Evolutionary conservation across 1,140 invertebrate species (phyloP), one percentile per base, ranked within the genome.

Genomic region (Aphaenogaster floridana): DNA sequence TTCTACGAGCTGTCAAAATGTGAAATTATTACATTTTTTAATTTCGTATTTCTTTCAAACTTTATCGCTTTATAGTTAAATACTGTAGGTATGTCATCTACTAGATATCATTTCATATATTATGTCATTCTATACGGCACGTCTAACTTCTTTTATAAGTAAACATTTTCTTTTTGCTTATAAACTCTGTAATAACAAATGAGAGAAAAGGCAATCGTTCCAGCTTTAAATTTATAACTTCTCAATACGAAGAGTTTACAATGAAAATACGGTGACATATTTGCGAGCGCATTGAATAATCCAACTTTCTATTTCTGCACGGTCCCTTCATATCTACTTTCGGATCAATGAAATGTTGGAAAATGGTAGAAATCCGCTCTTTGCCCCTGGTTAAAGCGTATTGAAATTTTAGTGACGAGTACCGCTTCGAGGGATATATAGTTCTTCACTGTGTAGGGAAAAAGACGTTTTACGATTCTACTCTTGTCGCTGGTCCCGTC

Each of bases 391-490:
- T 71, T 68, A 63, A 34, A 15, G 39, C 34, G 34, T 15, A 39
- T 39, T 34, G 69, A 63, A 71, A 34, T 21, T 74, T 57, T 63
- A 21, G 13, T 17, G 17, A 66, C 59, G 59, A 89, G 81, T 61
- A 74, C 21, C 34, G 66, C 68, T 86, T 76, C 52, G 34, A 66
- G 52, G 71, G 63, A 88, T 80, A 88, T 80, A 42, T 21, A 39
- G 54, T 88, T 79, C 50, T 79, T 89, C 36, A 28, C 50, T 57
- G 39, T 54, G 11, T 17, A 17, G 52, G 57, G 45, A 77, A 89
- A 80, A 89, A 57, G 52, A 77, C 74, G 54, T 11, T 91, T 90
- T 90, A 79, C n/a, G 61, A 90, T 90, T 90, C 89, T 36, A 9
- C 50, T 88, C 61, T 86, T 63, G 76, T 81, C 71, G 59, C 3